phyloP scores from a whole-genome alignment of 2,113 vertebrate genomes.

The Dicaeum eximium region DNA sequence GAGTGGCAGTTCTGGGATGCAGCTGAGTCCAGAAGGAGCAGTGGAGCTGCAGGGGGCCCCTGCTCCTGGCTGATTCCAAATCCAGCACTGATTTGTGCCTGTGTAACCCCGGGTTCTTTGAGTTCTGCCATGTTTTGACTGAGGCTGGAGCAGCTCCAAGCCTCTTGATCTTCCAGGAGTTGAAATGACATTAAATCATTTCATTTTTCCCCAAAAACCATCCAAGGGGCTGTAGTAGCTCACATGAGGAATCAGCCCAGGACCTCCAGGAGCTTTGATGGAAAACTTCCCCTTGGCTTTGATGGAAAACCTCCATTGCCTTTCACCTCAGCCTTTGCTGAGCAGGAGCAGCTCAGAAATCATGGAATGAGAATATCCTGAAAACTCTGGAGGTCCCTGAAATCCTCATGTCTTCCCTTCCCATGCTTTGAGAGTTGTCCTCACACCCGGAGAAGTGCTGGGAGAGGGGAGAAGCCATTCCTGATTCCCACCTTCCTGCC shows the following conservation, averaged over 20 bases:
- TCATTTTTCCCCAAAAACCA: background rate
- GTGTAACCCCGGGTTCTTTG: accelerated
- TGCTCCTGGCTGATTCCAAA: background rate
- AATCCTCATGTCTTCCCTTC: background rate
- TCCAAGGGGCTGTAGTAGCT: background rate
- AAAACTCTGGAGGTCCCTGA: background rate
- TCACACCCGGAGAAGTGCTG: accelerated
- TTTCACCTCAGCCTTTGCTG: background rate
- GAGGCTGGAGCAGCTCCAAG: background rate
- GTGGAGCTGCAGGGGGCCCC: background rate
- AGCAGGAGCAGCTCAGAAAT: background rate
- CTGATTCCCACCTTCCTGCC: accelerated
- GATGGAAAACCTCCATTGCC: background rate
- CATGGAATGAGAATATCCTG: background rate
- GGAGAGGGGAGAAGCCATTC: background rate
- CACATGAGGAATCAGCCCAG: background rate
- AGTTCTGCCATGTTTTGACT: background rate
- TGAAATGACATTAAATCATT: background rate
- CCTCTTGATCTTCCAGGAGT: background rate
- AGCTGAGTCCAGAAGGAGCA: background rate
- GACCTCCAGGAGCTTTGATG: background rate
- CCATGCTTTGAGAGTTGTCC: background rate
- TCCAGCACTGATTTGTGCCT: background rate
- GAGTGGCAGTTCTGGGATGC: background rate
- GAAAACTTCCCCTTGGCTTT: background rate